Evolutionary conservation across 1,140 invertebrate genomes (phyloP), one percentile per base, ranked within the genome.

Genomic region (Dinothrombium tinctorium): DNA sequence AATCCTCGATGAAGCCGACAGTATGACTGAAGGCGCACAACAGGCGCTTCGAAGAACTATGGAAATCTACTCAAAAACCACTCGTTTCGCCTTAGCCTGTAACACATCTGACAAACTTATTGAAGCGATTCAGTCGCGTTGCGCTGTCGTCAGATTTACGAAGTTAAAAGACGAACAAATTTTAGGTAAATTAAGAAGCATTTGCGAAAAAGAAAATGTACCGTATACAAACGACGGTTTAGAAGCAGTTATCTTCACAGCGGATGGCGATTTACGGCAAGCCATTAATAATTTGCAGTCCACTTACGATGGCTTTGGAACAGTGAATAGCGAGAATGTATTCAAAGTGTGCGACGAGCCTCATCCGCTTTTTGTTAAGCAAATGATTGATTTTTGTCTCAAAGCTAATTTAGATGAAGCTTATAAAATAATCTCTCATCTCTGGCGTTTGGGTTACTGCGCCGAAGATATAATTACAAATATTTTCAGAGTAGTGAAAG

Each of bases 271-370:
- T 57, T 84, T 99, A 79, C 67, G 94, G 54, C 86, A 70, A 60
- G 92, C 79, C 0, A 62, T 99, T 12, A 99, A 99, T 60, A 99
- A 99, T 68, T 59, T 99, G 20, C 94, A 99, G 61, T 90, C 90
- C 3, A 98, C 92, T 0, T 71, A 71, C 32, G 84, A 94, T 60
- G 90, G 90, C 20, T 96, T 94, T 66, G 74, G 73, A 4, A 71
- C 78, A 53, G 74, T 99, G 2, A 89, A 74, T 47, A 73, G 74
- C 44, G 76, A 84, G 53, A 90, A 95, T 70, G 92, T 99, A n/a
- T 98, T 96, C 54, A 98, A 96, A 68, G 89, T 99, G 12, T 99
- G 94, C 58, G 94, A 99, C 62, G 90, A 99, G 58, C 92, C 94
- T 0, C 89, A 98, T 67, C 94, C 94, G 6, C 63, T 92, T 44